A percentile compares a stretch with the other conserved stretches of the same genome.
These are phyloP conservation scores for Meandrusa payeni DNA, from an alignment of 2,888 invertebrate species.

Conservation along the genomic window DNA sequence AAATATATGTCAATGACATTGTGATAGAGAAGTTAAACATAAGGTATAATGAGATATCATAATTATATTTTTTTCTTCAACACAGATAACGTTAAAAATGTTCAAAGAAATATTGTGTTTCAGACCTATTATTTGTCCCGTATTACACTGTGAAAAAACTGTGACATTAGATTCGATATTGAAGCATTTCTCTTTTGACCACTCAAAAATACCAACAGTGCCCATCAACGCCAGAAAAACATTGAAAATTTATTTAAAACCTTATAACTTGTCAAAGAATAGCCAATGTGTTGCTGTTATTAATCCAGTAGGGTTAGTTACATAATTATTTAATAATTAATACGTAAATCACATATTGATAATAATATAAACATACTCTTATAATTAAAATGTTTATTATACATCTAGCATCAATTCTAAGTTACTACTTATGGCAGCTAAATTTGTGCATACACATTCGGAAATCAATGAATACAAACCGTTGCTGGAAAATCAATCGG, in stretches of 20 bases:
- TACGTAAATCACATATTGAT: too few species aligned
- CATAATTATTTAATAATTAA: neutral
- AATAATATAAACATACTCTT: too few species aligned
- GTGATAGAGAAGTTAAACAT: neutral
- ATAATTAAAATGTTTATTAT: neutral
- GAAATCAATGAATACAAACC: neutral
- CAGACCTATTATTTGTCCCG: conserved; percentile 73
- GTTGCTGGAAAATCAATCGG: neutral
- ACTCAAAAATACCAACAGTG: conserved; percentile 62
- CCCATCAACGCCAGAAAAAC: conserved; percentile 27
- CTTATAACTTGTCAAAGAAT: conserved; percentile 29
- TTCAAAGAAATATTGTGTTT: conserved; percentile 27
- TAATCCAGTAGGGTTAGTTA: conserved; percentile 15
- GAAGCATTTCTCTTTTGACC: conserved; percentile 80
- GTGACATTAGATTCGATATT: conserved; percentile 75
- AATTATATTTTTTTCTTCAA: too few species aligned
- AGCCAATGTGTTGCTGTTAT: conserved; percentile 32
- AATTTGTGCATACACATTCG: neutral
- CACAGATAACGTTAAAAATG: too few species aligned
- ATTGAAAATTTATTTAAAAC: conserved; percentile 29
- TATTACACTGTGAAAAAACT: conserved; percentile 69
- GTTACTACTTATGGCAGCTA: conserved; percentile 18
- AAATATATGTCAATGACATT: neutral
- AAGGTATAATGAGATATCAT: conserved; percentile 4
- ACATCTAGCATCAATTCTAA: neutral